phyloP scores from a whole-genome alignment of 2,888 invertebrate species.

The Dryobotodes eremita region DNA sequence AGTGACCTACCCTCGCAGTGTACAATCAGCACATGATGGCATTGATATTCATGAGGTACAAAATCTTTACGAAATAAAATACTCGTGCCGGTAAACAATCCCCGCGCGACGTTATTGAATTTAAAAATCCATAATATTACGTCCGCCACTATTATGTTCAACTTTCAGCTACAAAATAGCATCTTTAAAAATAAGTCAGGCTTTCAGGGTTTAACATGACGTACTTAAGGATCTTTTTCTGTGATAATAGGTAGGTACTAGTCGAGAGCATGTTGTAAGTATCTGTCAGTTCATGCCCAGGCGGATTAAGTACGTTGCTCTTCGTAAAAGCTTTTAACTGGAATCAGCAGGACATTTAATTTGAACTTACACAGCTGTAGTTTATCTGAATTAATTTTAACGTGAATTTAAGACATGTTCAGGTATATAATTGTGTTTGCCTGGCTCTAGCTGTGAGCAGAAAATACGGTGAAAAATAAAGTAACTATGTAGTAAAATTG shows the following conservation, averaged over 20 bases:
- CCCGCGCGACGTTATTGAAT: conserved; percentile 32
- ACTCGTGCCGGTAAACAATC: conserved; percentile 15
- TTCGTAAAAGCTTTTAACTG: conserved; percentile 33
- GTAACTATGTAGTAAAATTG: neutral
- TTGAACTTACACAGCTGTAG: neutral
- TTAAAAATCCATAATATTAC: conserved; percentile 35
- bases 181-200: conserved; percentile 6
- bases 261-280: neutral
- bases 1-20: neutral
- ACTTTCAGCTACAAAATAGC: conserved; percentile 21
- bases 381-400: conserved; percentile 13
- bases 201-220: conserved; percentile 29
- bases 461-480: neutral
- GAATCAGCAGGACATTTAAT: conserved; percentile 11
- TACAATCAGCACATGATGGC: neutral
- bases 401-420: neutral
- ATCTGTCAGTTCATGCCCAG: conserved; percentile 21
- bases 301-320: conserved; percentile 25
- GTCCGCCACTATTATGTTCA: conserved; percentile 15
- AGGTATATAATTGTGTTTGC: neutral
- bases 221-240: conserved; percentile 7
- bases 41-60: neutral
- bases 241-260: conserved; percentile 6
- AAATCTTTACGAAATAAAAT: neutral
- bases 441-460: neutral